Evolutionary conservation across 2,113 vertebrate genomes (phyloP), one percentile per base, ranked within the genome.

Genomic region (Takifugu flavidus): DNA sequence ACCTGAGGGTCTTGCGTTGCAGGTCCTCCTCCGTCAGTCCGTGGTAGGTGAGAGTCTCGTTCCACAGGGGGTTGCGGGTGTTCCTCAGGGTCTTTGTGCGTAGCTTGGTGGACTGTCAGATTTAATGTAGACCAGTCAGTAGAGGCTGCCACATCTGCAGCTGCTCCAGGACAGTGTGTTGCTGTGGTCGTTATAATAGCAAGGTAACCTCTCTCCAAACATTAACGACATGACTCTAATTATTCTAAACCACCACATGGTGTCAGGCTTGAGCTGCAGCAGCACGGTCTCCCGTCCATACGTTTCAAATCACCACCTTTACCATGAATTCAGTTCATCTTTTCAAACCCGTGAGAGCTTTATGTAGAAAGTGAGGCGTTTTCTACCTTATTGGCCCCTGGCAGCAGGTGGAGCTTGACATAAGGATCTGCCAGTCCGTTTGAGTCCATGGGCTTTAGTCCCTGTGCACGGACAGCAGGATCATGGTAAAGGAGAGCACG

Each of bases 361-460:
- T 20, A 56, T 31, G 20, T 58, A 62, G 25, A 29, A 31, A 63
- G 55, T 53, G 34, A 47, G 31, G 14, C 7, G 2, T 52, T 25
- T 53, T 70, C 88, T 91, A 98, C 96, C 94, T 98, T 98, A 88
- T 96, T 98, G 71, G 96, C 96, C 53, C 96, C 96, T 0, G 96
- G 96, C 74, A 98, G 83, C 79, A 98, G 93, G 76, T 98, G 96
- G 51, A 98, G 90, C 65, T 98, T 98, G 45, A 98, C 93, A 0
- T 98, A 98, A 7, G 96, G 96, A 86, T 98, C 96, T 0, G 96
- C 96, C 81, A 98, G 81, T 29, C 96, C 96, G 0, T 98, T 98
- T 20, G 96, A 97, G 76, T 98, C 96, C 96, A 98, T 98, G 0
- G 96, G 95, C 75, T 98, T 98, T 74, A 98, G 87, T 43, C 95